These are phyloP conservation scores for Panthera tigris DNA, from an alignment of 2,113 vertebrate genomes.

Conservation along the genomic window DNA sequence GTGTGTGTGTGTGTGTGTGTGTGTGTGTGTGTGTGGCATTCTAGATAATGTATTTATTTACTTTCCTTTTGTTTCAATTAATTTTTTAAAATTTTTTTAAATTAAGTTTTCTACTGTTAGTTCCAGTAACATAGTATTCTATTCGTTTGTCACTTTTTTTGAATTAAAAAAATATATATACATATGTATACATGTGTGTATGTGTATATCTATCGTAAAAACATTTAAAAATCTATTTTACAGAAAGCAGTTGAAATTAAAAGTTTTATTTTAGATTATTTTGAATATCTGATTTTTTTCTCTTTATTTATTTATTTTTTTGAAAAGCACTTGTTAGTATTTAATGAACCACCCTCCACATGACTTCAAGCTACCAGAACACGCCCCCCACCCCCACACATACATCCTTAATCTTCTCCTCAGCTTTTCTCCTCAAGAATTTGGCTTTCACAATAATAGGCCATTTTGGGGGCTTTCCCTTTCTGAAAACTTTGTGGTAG, in stretches of 20 bases:
- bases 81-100: neutral
- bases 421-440: neutral
- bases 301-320: neutral
- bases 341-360: neutral
- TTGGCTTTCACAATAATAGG: no score
- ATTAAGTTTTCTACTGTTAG: neutral
- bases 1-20: neutral
- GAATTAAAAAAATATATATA: neutral
- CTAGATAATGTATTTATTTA: neutral
- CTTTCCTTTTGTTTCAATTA: neutral
- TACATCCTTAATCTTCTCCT: neutral
- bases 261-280: neutral
- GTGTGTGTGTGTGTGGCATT: neutral
- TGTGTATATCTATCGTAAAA: neutral
- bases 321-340: neutral
- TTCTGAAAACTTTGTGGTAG: neutral
- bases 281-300: conserved; percentile 22
- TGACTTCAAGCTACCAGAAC: neutral
- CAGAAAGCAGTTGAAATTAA: neutral
- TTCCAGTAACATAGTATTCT: neutral
- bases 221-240: conserved; percentile 15
- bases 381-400: neutral
- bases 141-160: neutral
- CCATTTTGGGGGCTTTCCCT: no score
- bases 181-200: no score